Percentiles rank a stretch among this genome's conserved stretches.
phyloP scores from a whole-genome alignment of 2,113 vertebrate species.

The Cephalophus harveyi region DNA sequence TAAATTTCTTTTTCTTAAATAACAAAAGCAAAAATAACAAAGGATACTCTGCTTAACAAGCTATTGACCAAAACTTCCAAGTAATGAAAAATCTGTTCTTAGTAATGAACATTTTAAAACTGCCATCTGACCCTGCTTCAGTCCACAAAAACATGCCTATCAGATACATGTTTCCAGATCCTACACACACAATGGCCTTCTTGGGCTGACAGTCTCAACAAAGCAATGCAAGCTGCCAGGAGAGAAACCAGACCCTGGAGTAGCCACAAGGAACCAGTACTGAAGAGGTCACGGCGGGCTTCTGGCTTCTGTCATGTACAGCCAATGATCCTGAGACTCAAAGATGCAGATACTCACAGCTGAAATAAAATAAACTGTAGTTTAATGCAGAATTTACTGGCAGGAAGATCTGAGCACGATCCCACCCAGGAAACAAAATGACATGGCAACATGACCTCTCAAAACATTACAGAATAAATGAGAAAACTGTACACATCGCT shows the following conservation, averaged over 20 bases:
- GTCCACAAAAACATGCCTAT: neutral
- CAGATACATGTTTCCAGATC: neutral
- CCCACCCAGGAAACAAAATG: neutral
- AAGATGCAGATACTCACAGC: neutral
- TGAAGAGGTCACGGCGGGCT: neutral
- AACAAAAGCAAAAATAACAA: conserved; percentile 15
- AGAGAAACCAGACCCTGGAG: neutral
- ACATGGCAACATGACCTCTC: neutral
- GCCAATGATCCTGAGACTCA: neutral
- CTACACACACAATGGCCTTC: neutral
- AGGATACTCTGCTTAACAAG: neutral
- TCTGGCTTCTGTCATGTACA: neutral
- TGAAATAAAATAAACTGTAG: neutral
- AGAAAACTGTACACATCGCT: neutral
- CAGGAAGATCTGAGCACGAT: neutral
- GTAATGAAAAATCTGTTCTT: neutral
- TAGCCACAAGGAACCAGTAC: neutral
- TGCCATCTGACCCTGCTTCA: neutral
- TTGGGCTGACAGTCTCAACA: neutral
- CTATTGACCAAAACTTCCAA: neutral
- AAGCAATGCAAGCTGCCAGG: neutral
- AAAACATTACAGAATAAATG: neutral
- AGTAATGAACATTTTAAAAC: neutral
- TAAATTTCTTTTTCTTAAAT: neutral
- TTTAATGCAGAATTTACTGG: neutral